Conservation (phyloP, 2,797 vertebrate species). For the Accipiter fasciatus region DNA sequence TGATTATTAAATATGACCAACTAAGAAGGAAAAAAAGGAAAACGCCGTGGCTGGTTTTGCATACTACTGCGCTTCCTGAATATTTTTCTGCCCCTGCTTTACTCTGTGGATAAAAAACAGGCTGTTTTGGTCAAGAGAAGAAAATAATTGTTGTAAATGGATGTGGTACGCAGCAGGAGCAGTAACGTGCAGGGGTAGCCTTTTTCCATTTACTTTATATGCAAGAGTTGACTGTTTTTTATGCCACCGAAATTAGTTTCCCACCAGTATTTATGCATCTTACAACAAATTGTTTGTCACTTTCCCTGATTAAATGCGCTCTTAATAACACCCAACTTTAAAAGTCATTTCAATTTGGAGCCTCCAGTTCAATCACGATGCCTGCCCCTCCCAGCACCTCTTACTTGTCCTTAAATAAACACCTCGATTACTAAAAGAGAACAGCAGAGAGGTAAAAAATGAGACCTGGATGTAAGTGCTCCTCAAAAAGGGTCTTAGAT, state of each 20-base stretch:
- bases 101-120: not conserved
- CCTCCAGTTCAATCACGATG: constrained; percentile 47
- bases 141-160: constrained; percentile 19
- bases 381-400: constrained; percentile 30
- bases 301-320: constrained; percentile 61
- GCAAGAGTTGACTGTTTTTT: constrained; percentile 49
- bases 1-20: constrained; percentile 48
- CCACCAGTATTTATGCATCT: constrained; percentile 61
- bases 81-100: not conserved
- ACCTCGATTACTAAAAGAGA: constrained; percentile 33
- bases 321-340: constrained; percentile 56
- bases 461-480: not conserved
- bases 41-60: not conserved
- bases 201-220: constrained; percentile 19
- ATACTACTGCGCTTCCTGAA: not conserved
- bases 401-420: constrained; percentile 59
- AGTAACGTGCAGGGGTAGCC: not conserved
- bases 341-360: constrained; percentile 50
- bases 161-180: not conserved
- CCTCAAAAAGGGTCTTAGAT: not conserved
- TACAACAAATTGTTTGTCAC: constrained; percentile 67
- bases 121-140: not conserved
- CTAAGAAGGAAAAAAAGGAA: not conserved
- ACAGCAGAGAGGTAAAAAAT: not conserved
- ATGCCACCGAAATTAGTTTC: constrained; percentile 58